A percentile compares a stretch with the other conserved stretches of the same genome.
phyloP scores from a whole-genome alignment of 2,888 invertebrate species.

The Allacma fusca region DNA sequence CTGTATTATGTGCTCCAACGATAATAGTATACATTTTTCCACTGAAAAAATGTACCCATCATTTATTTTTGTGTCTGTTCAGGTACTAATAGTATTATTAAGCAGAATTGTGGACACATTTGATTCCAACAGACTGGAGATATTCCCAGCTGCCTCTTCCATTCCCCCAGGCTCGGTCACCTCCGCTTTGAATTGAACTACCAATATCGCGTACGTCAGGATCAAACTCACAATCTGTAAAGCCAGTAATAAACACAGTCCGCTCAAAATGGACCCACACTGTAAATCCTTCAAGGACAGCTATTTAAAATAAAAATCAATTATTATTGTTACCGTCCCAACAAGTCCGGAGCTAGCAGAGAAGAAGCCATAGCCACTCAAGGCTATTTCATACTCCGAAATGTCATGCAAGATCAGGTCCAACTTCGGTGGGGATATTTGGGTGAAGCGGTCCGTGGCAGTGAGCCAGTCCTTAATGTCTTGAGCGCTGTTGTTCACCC shows the following conservation, averaged over 20 bases:
- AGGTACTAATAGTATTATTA: no score
- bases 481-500: slow-evolving; percentile 34
- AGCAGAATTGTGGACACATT: no score
- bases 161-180: slow-evolving; percentile 5
- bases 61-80: no score
- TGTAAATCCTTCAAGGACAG: no score
- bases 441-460: slow-evolving; percentile 18
- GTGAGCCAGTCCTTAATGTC: slow-evolving; percentile 38
- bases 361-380: slow-evolving; percentile 38
- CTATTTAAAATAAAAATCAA: slow-evolving; percentile 1
- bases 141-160: not conserved
- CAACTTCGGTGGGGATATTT: slow-evolving; percentile 33
- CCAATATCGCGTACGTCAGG: slow-evolving; percentile 38
- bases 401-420: slow-evolving; percentile 35
- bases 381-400: slow-evolving; percentile 33
- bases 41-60: no score
- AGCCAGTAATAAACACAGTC: no score
- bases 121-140: no score
- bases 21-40: no score
- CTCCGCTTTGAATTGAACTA: slow-evolving; percentile 39
- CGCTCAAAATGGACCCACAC: no score
- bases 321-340: slow-evolving; percentile 23
- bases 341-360: slow-evolving; percentile 36
- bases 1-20: no score
- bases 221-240: slow-evolving; percentile 36